Percentiles rank a stretch among this genome's conserved stretches.
phyloP scores from a whole-genome alignment of 1,140 invertebrate genomes.

The Schlechtendalia chinensis region DNA sequence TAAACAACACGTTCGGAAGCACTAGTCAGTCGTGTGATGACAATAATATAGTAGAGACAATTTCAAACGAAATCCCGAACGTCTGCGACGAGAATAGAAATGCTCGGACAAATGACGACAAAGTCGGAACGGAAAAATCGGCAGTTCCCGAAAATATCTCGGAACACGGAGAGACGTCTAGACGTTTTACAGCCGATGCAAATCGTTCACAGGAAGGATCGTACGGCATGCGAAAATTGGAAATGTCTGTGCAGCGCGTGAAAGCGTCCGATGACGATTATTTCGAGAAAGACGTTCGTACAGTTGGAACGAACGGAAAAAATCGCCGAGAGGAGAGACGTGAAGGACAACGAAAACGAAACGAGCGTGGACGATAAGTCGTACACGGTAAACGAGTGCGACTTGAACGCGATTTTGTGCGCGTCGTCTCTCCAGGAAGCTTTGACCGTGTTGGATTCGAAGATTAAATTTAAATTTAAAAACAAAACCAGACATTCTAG shows the following conservation, averaged over 20 bases:
- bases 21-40: too few relatives aligned
- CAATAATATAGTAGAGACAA: too few relatives aligned
- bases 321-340: background rate
- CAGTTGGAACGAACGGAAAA: slow-evolving; percentile 4
- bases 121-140: background rate
- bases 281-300: slow-evolving; percentile 14
- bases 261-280: background rate
- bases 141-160: background rate
- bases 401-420: slow-evolving; percentile 33
- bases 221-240: background rate
- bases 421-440: slow-evolving; percentile 34
- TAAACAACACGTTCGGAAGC: too few relatives aligned
- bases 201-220: background rate
- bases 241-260: background rate
- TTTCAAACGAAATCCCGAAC: too few relatives aligned
- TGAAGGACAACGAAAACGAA: background rate
- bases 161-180: background rate
- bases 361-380: background rate
- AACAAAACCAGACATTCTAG: too few relatives aligned
- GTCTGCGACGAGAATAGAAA: background rate
- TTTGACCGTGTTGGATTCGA: background rate
- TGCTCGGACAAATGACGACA: background rate
- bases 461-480: slow-evolving; percentile 34
- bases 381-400: slow-evolving; percentile 8
- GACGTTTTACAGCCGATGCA: too few relatives aligned